Conservation (phyloP, 2,113 vertebrate species). For the Hiodon alosoides region DNA sequence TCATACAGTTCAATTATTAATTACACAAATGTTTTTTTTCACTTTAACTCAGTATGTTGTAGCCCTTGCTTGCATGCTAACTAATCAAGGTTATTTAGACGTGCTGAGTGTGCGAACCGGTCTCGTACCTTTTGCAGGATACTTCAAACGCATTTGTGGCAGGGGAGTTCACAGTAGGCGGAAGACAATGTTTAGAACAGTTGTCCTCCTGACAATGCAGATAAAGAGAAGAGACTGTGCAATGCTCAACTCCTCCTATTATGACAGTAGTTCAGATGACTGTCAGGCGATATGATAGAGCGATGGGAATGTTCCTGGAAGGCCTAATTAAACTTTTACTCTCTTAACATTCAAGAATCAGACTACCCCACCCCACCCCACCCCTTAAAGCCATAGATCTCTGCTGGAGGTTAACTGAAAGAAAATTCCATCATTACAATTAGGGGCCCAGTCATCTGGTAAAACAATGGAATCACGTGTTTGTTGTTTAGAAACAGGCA, state of each 20-base stretch:
- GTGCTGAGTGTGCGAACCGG: neutral
- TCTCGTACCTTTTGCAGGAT: neutral
- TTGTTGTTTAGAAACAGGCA: no score
- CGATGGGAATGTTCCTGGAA: neutral
- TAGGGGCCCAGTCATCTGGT: neutral
- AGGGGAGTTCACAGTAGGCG: neutral
- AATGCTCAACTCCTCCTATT: neutral
- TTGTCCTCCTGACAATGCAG: neutral
- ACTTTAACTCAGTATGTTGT: no score
- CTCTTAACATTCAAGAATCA: neutral
- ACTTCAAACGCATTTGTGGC: neutral
- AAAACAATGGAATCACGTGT: no score
- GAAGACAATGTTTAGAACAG: constrained; percentile 3
- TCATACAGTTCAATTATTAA: no score
- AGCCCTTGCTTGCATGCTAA: no score
- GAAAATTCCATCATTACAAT: neutral
- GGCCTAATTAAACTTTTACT: constrained; percentile 1
- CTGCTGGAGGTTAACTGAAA: neutral
- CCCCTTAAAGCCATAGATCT: neutral
- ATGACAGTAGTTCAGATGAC: neutral
- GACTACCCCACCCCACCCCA: neutral
- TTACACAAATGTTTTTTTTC: no score
- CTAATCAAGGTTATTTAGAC: no score
- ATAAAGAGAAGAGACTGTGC: neutral
- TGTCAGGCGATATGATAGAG: neutral